A percentile compares a stretch with the other conserved stretches of the same genome.
Evolutionary conservation across 2,888 invertebrate genomes (phyloP).

Genomic region (Pheosia tremula): DNA sequence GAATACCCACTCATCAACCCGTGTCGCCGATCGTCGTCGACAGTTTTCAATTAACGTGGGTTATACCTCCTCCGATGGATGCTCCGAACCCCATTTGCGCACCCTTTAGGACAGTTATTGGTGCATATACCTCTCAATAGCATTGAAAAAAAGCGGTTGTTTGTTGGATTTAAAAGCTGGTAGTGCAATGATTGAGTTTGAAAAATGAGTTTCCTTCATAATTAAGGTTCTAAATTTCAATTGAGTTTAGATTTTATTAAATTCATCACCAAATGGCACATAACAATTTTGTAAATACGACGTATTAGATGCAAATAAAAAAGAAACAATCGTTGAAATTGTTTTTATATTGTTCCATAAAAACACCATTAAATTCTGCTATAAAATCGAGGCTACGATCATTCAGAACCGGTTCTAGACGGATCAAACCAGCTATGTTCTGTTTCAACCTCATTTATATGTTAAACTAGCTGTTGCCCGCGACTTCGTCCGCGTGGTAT

Average conservation of each 20-base stretch:
- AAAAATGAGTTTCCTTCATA: neutral
- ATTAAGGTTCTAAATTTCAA: too few species aligned
- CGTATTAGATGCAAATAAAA: slow-evolving; percentile 7
- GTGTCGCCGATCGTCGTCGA: slow-evolving; percentile 27
- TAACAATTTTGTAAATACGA: slow-evolving; percentile 1
- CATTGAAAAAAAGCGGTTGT: neutral
- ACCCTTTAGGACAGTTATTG: slow-evolving; percentile 37
- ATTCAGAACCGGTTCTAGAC: slow-evolving; percentile 6
- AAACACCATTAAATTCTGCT: slow-evolving; percentile 3
- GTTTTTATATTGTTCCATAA: slow-evolving; percentile 5
- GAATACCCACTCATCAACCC: slow-evolving; percentile 10
- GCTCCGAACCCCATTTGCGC: slow-evolving; percentile 44
- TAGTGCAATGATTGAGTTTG: neutral
- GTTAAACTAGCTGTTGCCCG: too few species aligned
- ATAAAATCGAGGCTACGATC: neutral
- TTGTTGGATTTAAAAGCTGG: neutral
- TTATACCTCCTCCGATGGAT: slow-evolving; percentile 36
- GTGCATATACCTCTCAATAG: slow-evolving; percentile 16
- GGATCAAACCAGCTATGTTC: slow-evolving; percentile 1
- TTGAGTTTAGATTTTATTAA: neutral
- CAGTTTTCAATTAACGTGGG: slow-evolving; percentile 49
- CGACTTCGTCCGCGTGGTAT: too few species aligned
- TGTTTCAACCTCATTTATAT: neutral
- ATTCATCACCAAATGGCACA: neutral
- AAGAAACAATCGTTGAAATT: neutral